Conservation (phyloP, 2,888 invertebrate genomes). For the Amblyteles armatorius region DNA sequence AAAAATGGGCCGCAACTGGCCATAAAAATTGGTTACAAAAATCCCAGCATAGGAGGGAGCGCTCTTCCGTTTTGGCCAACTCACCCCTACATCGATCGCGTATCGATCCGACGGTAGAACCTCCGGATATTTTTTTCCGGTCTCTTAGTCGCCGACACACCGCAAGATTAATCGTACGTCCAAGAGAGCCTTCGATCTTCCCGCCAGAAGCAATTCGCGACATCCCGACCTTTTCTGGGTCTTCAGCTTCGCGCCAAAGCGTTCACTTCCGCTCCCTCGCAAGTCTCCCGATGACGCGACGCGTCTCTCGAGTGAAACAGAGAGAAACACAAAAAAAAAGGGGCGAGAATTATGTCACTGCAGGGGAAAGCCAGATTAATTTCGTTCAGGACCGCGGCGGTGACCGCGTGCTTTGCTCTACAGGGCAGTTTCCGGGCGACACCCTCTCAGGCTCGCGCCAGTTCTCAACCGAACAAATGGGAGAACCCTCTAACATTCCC, state of each 20-base stretch:
- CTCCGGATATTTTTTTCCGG: no score
- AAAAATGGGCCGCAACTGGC: no score
- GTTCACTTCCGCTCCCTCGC: constrained; percentile 41
- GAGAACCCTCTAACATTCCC: constrained; percentile 35
- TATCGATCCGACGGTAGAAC: background rate
- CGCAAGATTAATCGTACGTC: constrained; percentile 30
- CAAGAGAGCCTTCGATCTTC: constrained; percentile 26
- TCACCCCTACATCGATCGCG: background rate
- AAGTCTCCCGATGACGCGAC: constrained; percentile 37
- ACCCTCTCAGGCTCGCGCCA: constrained; percentile 11
- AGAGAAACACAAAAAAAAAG: constrained; percentile 19
- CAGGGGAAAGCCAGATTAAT: constrained; percentile 45
- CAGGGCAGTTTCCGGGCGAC: constrained; percentile 40
- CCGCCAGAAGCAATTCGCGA: constrained; percentile 8
- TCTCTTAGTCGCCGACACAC: no score
- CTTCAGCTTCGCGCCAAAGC: background rate
- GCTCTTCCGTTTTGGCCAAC: background rate
- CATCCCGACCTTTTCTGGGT: background rate
- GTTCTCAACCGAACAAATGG: constrained; percentile 22
- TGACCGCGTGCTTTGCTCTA: constrained; percentile 22
- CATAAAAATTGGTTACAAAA: background rate
- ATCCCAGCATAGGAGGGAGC: background rate
- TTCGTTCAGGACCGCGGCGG: constrained; percentile 19
- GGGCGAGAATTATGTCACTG: constrained; percentile 7
- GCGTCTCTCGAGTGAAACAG: constrained; percentile 6